Conservation (phyloP, 2,797 vertebrate species). For the Muraenolepis orangiensis region DNA sequence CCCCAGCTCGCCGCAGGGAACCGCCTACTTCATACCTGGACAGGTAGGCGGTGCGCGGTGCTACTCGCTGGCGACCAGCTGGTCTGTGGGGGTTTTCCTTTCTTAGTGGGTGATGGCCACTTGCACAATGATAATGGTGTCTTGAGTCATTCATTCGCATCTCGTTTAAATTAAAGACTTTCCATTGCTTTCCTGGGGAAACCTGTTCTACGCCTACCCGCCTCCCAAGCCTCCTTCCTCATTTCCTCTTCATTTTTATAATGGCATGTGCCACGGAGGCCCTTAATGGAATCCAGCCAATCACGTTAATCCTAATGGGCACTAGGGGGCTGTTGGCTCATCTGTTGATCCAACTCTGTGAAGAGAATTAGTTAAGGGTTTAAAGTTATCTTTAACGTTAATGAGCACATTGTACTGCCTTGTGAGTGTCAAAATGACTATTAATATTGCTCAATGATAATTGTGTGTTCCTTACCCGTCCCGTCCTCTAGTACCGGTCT, state of each 20-base stretch:
- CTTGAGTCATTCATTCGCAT: background rate
- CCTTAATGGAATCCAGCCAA: too few relatives aligned
- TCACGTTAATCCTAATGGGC: background rate
- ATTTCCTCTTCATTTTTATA: too few relatives aligned
- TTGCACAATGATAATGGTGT: too few relatives aligned
- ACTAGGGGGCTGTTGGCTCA: background rate
- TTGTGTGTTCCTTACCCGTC: background rate
- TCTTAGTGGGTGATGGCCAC: too few relatives aligned
- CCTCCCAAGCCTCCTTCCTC: background rate
- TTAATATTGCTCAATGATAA: too few relatives aligned
- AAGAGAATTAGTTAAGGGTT: background rate
- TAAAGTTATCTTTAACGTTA: background rate
- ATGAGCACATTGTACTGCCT: background rate
- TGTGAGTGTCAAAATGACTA: background rate
- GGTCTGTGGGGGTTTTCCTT: too few relatives aligned
- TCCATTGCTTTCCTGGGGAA: background rate
- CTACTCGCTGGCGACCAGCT: too few relatives aligned
- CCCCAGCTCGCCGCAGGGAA: slow-evolving; percentile 82
- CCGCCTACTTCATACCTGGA: slow-evolving; percentile 87
- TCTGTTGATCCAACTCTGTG: background rate
- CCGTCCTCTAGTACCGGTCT: slow-evolving; percentile 76
- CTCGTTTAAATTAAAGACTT: background rate
- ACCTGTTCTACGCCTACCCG: too few relatives aligned
- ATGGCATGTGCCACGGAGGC: background rate
- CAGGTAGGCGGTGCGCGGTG: too few relatives aligned